Evolutionary conservation across 1,140 invertebrate genomes (phyloP).

Genomic region (Plodia interpunctella): DNA sequence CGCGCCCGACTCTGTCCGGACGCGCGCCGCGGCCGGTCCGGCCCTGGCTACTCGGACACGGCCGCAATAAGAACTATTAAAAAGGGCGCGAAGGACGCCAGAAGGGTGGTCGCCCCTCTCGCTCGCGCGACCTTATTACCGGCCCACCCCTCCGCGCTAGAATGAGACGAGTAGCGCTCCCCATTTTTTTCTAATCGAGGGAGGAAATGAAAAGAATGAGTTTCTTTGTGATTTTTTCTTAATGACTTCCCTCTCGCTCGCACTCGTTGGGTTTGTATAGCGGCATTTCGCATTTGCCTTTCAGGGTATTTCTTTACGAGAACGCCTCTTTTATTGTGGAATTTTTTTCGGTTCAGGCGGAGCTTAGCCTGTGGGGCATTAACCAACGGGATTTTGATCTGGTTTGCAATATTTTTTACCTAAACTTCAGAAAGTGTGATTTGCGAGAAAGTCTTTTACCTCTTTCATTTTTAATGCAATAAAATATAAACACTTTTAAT

Average conservation of each 20-base stretch:
- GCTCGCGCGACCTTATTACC: slow-evolving; percentile 51
- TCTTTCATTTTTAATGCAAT: neutral
- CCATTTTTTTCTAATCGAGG: slow-evolving; percentile 74
- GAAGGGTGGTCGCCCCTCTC: slow-evolving; percentile 53
- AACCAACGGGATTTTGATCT: slow-evolving; percentile 57
- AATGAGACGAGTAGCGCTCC: slow-evolving; percentile 54
- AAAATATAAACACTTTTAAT: no score
- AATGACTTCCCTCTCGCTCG: slow-evolving; percentile 54
- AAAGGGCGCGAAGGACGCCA: slow-evolving; percentile 58
- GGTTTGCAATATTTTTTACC: slow-evolving; percentile 54
- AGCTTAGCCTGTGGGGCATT: slow-evolving; percentile 66
- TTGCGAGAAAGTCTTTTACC: slow-evolving; percentile 23
- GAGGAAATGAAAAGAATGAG: slow-evolving; percentile 76
- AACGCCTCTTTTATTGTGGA: slow-evolving; percentile 68
- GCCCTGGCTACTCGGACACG: slow-evolving; percentile 33
- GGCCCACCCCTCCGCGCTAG: slow-evolving; percentile 53
- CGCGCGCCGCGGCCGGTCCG: slow-evolving; percentile 24
- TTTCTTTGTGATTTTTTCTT: slow-evolving; percentile 75
- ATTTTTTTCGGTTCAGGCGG: slow-evolving; percentile 70
- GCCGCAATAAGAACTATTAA: slow-evolving; percentile 67
- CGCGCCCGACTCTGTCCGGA: slow-evolving; percentile 32
- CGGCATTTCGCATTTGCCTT: slow-evolving; percentile 46
- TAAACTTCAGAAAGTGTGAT: slow-evolving; percentile 32
- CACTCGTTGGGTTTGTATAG: slow-evolving; percentile 33
- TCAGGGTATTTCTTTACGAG: slow-evolving; percentile 62